Conservation (phyloP, 2,888 invertebrate genomes). For the Eupsilia transversa region DNA sequence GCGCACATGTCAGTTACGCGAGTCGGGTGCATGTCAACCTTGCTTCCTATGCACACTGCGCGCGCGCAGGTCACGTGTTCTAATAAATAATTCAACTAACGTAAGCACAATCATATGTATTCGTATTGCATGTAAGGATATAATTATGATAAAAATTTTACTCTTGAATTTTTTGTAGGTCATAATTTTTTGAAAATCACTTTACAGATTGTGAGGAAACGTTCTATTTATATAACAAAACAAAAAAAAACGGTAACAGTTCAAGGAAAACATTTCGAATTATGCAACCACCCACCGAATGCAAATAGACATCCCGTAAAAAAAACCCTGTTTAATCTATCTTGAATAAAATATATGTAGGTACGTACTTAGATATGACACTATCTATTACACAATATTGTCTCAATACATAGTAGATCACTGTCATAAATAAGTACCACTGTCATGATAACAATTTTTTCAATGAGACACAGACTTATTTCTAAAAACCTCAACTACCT, state of each 20-base stretch:
- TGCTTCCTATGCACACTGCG: constrained; percentile 74
- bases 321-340: background rate
- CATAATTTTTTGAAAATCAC: background rate
- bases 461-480: constrained; percentile 32
- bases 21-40: constrained; percentile 71
- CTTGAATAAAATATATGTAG: background rate
- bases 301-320: background rate
- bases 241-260: background rate
- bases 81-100: constrained; percentile 65
- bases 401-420: constrained; percentile 21
- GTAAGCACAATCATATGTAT: constrained; percentile 13
- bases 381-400: constrained; percentile 39
- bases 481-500: background rate
- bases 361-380: background rate
- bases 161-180: background rate
- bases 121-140: background rate
- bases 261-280: background rate
- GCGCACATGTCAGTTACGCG: constrained; percentile 67
- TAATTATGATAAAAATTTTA: background rate
- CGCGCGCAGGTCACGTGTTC: constrained; percentile 69
- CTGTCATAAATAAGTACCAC: constrained; percentile 15
- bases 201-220: too few relatives aligned
- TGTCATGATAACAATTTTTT: constrained; percentile 24
- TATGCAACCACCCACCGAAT: background rate
- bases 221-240: background rate